Percentiles rank a stretch among this genome's conserved stretches.
phyloP scores from a whole-genome alignment of 2,797 vertebrate genomes.

The Cirrhinus mrigala region DNA sequence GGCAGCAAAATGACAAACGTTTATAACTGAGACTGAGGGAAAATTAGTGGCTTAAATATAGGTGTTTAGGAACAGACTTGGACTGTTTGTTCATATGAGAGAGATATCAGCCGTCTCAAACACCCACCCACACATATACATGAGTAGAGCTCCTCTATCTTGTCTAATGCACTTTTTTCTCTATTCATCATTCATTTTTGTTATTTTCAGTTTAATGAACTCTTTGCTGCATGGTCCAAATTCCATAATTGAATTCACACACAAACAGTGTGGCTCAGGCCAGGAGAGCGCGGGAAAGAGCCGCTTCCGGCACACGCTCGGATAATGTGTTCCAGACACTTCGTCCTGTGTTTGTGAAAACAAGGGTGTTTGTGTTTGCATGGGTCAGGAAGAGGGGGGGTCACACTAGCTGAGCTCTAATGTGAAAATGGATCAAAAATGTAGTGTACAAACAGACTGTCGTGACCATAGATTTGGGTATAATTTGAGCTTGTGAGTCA shows the following conservation, averaged over 20 bases:
- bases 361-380: conserved; percentile 63
- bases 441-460: background rate
- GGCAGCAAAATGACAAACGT: background rate
- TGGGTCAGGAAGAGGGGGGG: conserved; percentile 10
- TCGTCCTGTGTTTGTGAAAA: conserved; percentile 43
- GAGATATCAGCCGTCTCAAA: conserved; percentile 5
- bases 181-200: conserved; percentile 33
- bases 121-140: conserved; percentile 7
- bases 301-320: conserved; percentile 41
- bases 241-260: conserved; percentile 42
- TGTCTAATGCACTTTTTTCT: conserved; percentile 14
- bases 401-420: background rate
- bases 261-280: conserved; percentile 27
- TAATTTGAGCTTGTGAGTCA: background rate
- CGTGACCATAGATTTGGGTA: background rate
- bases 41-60: conserved; percentile 45
- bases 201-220: conserved; percentile 51
- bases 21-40: background rate
- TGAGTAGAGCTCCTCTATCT: conserved; percentile 10
- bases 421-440: conserved; percentile 5
- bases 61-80: conserved; percentile 22
- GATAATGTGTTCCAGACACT: conserved; percentile 56
- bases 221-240: conserved; percentile 43
- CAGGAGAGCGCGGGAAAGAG: conserved; percentile 55
- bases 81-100: conserved; percentile 39